These are phyloP conservation scores for Butorides virescens DNA, from an alignment of 2,113 vertebrate genomes.

Conservation along the genomic window DNA sequence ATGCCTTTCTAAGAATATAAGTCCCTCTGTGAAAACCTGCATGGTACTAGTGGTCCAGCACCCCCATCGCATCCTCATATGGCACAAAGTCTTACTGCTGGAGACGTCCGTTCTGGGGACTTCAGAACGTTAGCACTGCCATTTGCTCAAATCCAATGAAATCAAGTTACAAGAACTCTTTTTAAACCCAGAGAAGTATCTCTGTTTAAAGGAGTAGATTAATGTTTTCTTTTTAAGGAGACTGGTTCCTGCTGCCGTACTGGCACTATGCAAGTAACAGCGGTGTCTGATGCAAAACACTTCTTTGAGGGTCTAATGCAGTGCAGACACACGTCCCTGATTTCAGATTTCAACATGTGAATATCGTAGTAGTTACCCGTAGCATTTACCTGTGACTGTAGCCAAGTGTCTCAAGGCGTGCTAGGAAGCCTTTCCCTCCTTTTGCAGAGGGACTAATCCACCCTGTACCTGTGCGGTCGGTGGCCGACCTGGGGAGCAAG, in stretches of 20 bases:
- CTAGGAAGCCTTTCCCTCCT: rapidly evolving
- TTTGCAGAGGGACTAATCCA: neutral
- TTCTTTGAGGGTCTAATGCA: neutral
- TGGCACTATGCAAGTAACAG: neutral
- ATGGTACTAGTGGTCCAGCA: neutral
- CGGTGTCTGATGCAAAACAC: rapidly evolving
- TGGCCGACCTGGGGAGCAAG: neutral
- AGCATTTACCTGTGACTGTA: neutral
- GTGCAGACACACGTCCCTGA: neutral
- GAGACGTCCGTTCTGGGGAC: neutral
- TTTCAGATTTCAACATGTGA: neutral
- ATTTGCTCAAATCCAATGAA: neutral
- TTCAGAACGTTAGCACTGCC: neutral
- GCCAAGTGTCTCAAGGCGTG: neutral
- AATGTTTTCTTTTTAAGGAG: neutral
- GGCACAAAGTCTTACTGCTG: neutral
- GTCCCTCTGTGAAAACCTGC: neutral
- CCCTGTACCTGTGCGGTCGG: rapidly evolving
- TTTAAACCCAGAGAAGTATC: neutral
- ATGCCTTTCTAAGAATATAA: slow-evolving; percentile 5
- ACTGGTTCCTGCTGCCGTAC: neutral
- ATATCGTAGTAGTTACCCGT: neutral
- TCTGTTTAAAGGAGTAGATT: neutral
- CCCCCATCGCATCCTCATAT: neutral
- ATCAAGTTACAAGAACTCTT: neutral